Conservation (phyloP, 2,888 invertebrate species). For the Parapristionchus giblindavisi region DNA sequence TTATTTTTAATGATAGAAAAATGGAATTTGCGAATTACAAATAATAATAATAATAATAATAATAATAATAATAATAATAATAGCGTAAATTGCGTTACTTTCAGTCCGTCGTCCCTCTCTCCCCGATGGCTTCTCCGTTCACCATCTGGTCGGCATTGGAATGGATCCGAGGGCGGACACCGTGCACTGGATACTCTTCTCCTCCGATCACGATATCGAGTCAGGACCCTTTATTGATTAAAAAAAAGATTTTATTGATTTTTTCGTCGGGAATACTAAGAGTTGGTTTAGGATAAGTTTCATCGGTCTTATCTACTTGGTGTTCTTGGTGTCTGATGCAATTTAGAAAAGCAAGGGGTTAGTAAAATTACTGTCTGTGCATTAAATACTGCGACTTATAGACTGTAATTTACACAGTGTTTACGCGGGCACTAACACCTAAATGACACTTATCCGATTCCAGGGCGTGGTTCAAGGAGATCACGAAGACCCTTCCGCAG, state of each 20-base stretch:
- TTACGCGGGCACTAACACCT: too few species aligned
- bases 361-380: too few species aligned
- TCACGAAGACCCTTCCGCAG: conserved; percentile 65
- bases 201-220: conserved; percentile 63
- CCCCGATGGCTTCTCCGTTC: conserved; percentile 62
- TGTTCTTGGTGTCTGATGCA: too few species aligned
- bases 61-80: neutral
- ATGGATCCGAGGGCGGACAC: conserved; percentile 66
- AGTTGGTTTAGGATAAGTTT: too few species aligned
- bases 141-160: conserved; percentile 67
- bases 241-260: too few species aligned
- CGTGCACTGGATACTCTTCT: conserved; percentile 67
- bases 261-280: too few species aligned
- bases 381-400: too few species aligned
- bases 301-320: too few species aligned
- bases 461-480: conserved; percentile 65
- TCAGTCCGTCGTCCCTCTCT: conserved; percentile 59
- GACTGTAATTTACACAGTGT: too few species aligned
- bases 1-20: neutral
- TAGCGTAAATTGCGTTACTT: conserved; percentile 12
- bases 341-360: too few species aligned
- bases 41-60: neutral
- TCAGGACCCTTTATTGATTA: conserved; percentile 37
- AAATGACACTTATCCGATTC: conserved; percentile 32
- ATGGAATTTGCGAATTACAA: too few species aligned